phyloP scores from a whole-genome alignment of 2,888 invertebrate genomes.

The Prosapia bicincta region DNA sequence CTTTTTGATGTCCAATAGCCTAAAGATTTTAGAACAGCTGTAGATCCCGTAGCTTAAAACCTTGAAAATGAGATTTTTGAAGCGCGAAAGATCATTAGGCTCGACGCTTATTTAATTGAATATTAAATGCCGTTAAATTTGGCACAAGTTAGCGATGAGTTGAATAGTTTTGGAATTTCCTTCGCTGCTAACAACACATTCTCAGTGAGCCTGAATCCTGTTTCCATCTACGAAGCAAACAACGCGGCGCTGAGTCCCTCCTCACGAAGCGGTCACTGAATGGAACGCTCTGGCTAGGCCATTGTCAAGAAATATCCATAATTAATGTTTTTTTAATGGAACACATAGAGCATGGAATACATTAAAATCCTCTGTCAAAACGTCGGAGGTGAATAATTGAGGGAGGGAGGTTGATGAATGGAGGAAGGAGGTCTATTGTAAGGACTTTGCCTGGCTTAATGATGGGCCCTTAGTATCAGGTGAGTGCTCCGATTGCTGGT shows the following conservation, averaged over 20 bases:
- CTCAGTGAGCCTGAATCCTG: neutral
- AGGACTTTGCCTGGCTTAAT: neutral
- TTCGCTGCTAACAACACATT: neutral
- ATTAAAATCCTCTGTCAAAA: neutral
- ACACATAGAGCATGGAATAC: neutral
- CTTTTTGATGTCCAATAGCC: too few species aligned
- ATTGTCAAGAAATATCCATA: neutral
- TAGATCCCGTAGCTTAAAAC: too few species aligned
- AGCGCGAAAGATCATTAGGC: too few species aligned
- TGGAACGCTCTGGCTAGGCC: neutral
- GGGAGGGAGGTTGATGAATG: neutral
- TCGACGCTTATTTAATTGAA: too few species aligned
- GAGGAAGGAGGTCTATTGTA: neutral
- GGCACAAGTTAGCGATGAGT: too few species aligned
- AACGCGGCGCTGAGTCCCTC: neutral
- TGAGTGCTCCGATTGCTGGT: neutral
- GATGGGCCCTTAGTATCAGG: neutral
- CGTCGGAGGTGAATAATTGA: neutral
- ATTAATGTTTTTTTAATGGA: constrained; percentile 2
- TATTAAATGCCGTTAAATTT: too few species aligned
- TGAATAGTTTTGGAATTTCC: too few species aligned
- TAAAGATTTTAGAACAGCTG: too few species aligned
- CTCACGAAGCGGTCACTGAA: neutral
- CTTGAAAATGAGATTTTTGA: too few species aligned
- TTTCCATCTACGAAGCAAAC: neutral